These are phyloP conservation scores for Thaleichthys pacificus DNA, from an alignment of 2,797 vertebrate genomes.

Conservation along the genomic window DNA sequence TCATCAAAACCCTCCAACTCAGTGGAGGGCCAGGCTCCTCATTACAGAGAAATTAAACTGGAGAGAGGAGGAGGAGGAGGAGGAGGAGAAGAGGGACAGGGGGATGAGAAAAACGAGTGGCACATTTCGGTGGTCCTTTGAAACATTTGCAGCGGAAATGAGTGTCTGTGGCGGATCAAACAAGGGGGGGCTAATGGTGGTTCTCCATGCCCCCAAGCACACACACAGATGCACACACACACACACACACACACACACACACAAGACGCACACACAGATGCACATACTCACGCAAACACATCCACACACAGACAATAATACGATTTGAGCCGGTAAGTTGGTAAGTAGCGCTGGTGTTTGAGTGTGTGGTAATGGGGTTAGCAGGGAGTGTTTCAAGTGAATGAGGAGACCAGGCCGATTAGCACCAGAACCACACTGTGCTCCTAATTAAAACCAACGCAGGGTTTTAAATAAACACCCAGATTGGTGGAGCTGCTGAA, in stretches of 20 bases:
- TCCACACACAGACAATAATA: slow-evolving; percentile 58
- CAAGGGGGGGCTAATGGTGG: slow-evolving; percentile 78
- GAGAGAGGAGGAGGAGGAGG: slow-evolving; percentile 2
- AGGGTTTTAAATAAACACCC: slow-evolving; percentile 79
- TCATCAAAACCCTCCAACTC: not conserved
- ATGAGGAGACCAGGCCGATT: slow-evolving; percentile 77
- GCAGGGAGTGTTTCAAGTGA: slow-evolving; percentile 87
- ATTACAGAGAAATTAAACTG: slow-evolving; percentile 1
- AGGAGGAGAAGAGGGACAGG: slow-evolving; percentile 28
- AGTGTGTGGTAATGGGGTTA: slow-evolving; percentile 85
- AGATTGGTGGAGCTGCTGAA: slow-evolving; percentile 76
- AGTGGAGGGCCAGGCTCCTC: not conserved
- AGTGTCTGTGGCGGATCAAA: slow-evolving; percentile 83
- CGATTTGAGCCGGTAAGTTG: slow-evolving; percentile 75
- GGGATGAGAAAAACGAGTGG: slow-evolving; percentile 51
- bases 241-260: slow-evolving; percentile 14
- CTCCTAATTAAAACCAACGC: slow-evolving; percentile 87
- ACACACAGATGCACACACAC: slow-evolving; percentile 32
- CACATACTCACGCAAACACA: not conserved
- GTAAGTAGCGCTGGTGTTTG: no score
- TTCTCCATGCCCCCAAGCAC: slow-evolving; percentile 76
- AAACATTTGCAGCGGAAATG: slow-evolving; percentile 80
- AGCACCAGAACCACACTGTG: slow-evolving; percentile 80
- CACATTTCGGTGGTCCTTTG: slow-evolving; percentile 73
- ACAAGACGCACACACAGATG: not conserved